Percentiles rank a stretch among this genome's conserved stretches.
phyloP scores from a whole-genome alignment of 2,113 vertebrate species.

The Thamnaconus septentrionalis region DNA sequence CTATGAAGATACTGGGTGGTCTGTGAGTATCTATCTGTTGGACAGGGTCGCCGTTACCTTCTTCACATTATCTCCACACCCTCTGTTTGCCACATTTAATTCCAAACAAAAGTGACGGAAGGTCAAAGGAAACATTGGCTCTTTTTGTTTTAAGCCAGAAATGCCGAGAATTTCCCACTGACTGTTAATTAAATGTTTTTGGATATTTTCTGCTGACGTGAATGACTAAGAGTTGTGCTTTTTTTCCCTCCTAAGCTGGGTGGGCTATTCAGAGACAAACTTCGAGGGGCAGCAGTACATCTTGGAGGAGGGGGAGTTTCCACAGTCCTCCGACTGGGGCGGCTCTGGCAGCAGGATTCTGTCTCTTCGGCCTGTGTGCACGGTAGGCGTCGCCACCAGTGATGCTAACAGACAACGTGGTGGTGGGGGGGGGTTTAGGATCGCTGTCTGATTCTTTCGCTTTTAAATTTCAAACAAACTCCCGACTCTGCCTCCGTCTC shows the following conservation, averaged over 20 bases:
- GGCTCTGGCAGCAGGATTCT: slow-evolving; percentile 76
- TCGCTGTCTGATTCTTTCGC: too few species aligned
- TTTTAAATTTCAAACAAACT: neutral
- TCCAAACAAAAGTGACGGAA: neutral
- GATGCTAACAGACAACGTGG: neutral
- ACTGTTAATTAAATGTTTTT: too few species aligned
- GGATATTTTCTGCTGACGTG: too few species aligned
- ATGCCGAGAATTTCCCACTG: too few species aligned
- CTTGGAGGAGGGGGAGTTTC: slow-evolving; percentile 92
- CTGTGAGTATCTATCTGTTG: slow-evolving; percentile 80
- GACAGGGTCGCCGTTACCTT: neutral
- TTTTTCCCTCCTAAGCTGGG: slow-evolving; percentile 79
- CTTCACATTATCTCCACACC: neutral
- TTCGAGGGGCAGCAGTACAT: slow-evolving; percentile 92
- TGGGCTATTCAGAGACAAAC: slow-evolving; percentile 87
- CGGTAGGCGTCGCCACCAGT: slow-evolving; percentile 75
- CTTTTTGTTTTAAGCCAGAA: too few species aligned
- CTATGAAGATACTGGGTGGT: slow-evolving; percentile 87
- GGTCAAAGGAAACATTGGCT: too few species aligned
- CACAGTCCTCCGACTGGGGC: slow-evolving; percentile 88
- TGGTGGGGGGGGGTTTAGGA: neutral
- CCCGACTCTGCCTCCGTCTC: neutral
- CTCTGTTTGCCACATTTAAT: neutral
- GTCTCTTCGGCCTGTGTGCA: slow-evolving; percentile 83
- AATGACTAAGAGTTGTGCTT: neutral